Evolutionary conservation across 2,797 vertebrate genomes (phyloP), one percentile per base, ranked within the genome.

Genomic region (Poeciliopsis paucimaculata): DNA sequence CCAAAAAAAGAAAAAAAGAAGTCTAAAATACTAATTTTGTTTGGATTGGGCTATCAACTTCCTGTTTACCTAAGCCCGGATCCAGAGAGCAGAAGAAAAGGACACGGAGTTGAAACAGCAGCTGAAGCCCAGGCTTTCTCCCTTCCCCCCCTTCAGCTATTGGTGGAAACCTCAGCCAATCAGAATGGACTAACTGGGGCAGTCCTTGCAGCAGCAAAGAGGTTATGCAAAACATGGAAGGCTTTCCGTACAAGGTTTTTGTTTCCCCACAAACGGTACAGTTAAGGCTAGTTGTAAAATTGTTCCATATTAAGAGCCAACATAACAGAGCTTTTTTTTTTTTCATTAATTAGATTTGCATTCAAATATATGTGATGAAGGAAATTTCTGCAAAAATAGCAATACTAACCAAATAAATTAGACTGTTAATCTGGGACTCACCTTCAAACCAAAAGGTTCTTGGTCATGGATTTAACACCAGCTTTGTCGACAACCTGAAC

Each of bases 81-180:
- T 88, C 77, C 79, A 70, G 72, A 86, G 78, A 86, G 77, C 64
- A 87, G 85, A 90, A 90, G 86, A 89, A 90, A 51, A 89, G 82
- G 79, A 83, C 81, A 91, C 6, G 78, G 46, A 86, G 84, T 88
- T 88, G 82, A 28, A 71, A 89, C 82, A 89, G 45, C 87, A 90
- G 90, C 88, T 88, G 91, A 87, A 91, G 87, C 87, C 83, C 82
- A 85, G 86, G 77, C 87, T 89, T 81, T 82, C 75, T 91, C 91
- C 94, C 91, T 90, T 93, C 94, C 94, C 94, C 91, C 93, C 80
- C 76, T 70, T 0, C 46, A 86, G 70, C 90, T 83, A 96, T 94
- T 96, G 95, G 96, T 78, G 78, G 70, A 79, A 47, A 82, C 77
- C 82, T 88, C 79, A 93, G 86, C 96, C 41, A 96, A 96, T 96